A percentile compares a stretch with the other conserved stretches of the same genome.
phyloP scores from a whole-genome alignment of 1,140 invertebrate species.

The Tigriopus japonicus region DNA sequence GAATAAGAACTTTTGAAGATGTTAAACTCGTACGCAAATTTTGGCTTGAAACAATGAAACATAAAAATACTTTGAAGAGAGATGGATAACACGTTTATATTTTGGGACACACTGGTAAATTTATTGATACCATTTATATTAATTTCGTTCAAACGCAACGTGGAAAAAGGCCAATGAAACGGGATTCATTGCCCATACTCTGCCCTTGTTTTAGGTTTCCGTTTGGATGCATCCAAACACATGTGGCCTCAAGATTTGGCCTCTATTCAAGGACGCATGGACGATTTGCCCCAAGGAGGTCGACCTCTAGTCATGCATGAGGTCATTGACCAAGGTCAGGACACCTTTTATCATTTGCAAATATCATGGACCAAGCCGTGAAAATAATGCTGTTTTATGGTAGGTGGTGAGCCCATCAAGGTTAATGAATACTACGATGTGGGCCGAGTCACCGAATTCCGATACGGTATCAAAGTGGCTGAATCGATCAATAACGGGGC shows the following conservation, averaged over 20 bases:
- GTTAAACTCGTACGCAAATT: no score
- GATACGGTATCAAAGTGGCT: slow-evolving; percentile 25
- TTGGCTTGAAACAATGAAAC: no score
- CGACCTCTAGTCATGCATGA: slow-evolving; percentile 54
- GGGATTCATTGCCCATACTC: no score
- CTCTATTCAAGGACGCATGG: slow-evolving; percentile 33
- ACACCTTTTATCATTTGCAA: no score
- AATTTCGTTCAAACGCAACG: no score
- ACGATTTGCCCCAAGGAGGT: slow-evolving; percentile 35
- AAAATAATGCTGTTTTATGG: neutral
- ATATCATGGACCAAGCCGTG: no score
- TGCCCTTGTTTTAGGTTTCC: slow-evolving; percentile 38
- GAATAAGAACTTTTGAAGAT: no score
- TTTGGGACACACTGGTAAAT: no score
- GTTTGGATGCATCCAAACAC: slow-evolving; percentile 54
- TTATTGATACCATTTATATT: no score
- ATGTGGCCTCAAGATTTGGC: slow-evolving; percentile 45
- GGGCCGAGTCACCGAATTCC: slow-evolving; percentile 32
- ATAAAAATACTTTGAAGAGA: no score
- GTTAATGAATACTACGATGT: slow-evolving; percentile 24
- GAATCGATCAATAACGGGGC: neutral
- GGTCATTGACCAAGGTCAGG: slow-evolving; percentile 50
- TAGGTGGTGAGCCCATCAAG: slow-evolving; percentile 27
- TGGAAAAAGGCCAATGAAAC: no score
- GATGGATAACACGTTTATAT: no score